phyloP scores from a whole-genome alignment of 37 sponge, comb jelly and placozoan genomes.

The Geodia barretti region DNA sequence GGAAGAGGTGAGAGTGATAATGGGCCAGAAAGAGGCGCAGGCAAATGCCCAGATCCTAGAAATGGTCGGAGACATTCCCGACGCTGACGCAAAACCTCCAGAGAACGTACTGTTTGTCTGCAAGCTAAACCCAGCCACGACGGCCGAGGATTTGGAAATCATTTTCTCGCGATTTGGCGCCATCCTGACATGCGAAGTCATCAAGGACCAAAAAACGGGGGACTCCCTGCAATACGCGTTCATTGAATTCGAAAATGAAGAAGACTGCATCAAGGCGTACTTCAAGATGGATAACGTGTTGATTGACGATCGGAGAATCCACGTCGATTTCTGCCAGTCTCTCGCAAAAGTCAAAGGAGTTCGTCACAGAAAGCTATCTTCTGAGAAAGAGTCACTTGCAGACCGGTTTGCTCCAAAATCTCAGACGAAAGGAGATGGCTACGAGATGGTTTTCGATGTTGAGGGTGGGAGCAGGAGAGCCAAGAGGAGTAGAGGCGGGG shows the following conservation, averaged over 20 bases:
- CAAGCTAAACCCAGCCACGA: constrained; percentile 95
- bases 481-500: background rate
- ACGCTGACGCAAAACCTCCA: constrained; percentile 97
- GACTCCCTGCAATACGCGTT: constrained; percentile 99
- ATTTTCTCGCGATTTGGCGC: constrained; percentile 98
- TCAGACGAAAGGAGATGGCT: constrained; percentile 26
- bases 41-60: constrained; percentile 96
- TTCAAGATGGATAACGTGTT: constrained; percentile 99
- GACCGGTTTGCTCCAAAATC: constrained; percentile 46
- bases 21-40: constrained; percentile 62
- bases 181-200: constrained; percentile 93
- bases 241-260: constrained; percentile 94
- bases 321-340: constrained; percentile 99
- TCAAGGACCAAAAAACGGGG: constrained; percentile 92
- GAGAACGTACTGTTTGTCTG: constrained; percentile 98
- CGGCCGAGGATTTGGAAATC: constrained; percentile 94
- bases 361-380: constrained; percentile 12
- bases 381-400: background rate
- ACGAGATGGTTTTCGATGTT: constrained; percentile 81
- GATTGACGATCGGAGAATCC: constrained; percentile 96
- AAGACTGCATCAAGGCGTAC: constrained; percentile 95
- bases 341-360: constrained; percentile 86
- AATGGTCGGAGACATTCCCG: constrained; percentile 96
- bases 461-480: background rate
- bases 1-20: constrained; percentile 79